Percentiles rank a stretch among this genome's conserved stretches.
Conservation (phyloP, 2,888 invertebrate genomes). For the Ornithoptera priamus region DNA sequence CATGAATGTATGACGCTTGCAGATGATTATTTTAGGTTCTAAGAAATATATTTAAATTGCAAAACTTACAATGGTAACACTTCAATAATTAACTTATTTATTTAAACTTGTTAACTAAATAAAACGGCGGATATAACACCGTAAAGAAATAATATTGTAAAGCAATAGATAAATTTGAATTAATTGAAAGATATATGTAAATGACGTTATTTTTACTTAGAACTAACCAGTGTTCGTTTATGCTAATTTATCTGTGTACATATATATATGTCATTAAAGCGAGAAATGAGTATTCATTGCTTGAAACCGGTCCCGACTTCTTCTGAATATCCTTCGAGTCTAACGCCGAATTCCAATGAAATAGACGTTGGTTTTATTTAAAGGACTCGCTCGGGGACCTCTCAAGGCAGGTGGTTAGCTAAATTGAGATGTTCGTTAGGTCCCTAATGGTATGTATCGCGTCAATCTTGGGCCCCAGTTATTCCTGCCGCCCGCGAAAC, state of each 20-base stretch:
- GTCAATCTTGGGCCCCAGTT: conserved; percentile 48
- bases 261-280: conserved; percentile 22
- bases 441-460: conserved; percentile 53
- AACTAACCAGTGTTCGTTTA: too few species aligned
- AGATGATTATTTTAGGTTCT: neutral
- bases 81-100: too few species aligned
- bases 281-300: conserved; percentile 24
- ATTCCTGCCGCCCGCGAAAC: conserved; percentile 48
- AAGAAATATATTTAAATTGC: neutral
- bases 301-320: conserved; percentile 22
- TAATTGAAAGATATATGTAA: too few species aligned
- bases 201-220: too few species aligned
- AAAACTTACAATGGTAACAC: too few species aligned
- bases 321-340: conserved; percentile 24
- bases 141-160: too few species aligned
- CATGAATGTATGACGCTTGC: too few species aligned
- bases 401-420: conserved; percentile 47
- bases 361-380: conserved; percentile 41
- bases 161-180: too few species aligned
- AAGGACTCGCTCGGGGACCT: conserved; percentile 33
- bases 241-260: too few species aligned
- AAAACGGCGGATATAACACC: too few species aligned
- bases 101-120: too few species aligned
- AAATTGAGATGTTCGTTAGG: conserved; percentile 58
- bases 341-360: conserved; percentile 37